Base-by-base conservation (phyloP, 1,140 invertebrate genomes). In the Leptestheria dahalacensis region DNA sequence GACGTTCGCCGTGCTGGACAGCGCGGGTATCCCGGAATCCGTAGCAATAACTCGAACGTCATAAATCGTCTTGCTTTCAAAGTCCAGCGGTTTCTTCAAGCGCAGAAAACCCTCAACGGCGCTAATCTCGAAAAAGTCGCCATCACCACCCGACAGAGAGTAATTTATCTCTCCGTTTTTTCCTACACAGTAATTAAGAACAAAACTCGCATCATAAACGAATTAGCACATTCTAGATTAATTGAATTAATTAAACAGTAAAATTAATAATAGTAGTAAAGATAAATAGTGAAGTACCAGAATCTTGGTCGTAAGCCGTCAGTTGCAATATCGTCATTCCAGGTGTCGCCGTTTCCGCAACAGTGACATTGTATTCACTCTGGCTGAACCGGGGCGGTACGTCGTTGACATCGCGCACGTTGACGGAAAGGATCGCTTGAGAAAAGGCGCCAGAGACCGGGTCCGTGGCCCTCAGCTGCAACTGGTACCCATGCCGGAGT, bases 71-170 rank as follows among this genome's bases (percentile, higher is more conserved):
- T 82, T 79, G 56, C 77, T 72, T 73, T 95, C 91, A 74, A 84
- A 94, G 74, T 96, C 91, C 67, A 96, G 74, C 66, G 88, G 80
- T 66, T 87, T 87, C 58, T 86, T 83, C 58, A 89, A 83, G 70
- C 82, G 85, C 66, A 92, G 80, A 28, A 86, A 81, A 79, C 88
- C 88, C 91, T 72, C 66, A 29, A 79, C 79, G 10, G 79, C 66
- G 70, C 92, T 85, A 52, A 97, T n/a, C 74, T 69, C 60, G 11
- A 63, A 62, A 54, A 51, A 62, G 53, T 11, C 10, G 50, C 15
- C 3, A 61, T 58, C 50, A 48, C 18, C 15, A 24, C 51, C 51
- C 28, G 55, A 24, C 10, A 41, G 26, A 57, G 41, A 23, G 57
- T 15, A 61, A 61, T 6, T 77, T 26, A 24, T 28, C 60, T 79